Percentiles rank a stretch among this genome's conserved stretches.
Conservation (phyloP, 1,140 invertebrate species). For the Dreissena rostriformis region DNA sequence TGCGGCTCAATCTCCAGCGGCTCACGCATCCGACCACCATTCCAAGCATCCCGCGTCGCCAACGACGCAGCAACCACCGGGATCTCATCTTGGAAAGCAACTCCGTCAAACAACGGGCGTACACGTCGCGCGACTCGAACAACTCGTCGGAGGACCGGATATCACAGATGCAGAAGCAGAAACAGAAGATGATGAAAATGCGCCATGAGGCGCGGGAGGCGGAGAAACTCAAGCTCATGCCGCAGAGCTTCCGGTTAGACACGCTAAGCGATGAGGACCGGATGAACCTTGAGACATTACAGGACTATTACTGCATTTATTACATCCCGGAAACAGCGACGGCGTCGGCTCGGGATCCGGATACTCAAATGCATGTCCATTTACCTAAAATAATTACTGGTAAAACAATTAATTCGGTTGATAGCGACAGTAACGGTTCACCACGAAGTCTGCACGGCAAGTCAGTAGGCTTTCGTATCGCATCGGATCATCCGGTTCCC, state of each 20-base stretch:
- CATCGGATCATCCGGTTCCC: constrained; percentile 26
- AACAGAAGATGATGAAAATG: constrained; percentile 48
- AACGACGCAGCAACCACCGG: constrained; percentile 26
- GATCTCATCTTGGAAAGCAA: constrained; percentile 53
- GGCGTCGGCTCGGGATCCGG: constrained; percentile 31
- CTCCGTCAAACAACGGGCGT: constrained; percentile 14
- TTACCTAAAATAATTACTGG: constrained; percentile 23
- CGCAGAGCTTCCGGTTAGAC: constrained; percentile 57
- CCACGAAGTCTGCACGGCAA: neutral
- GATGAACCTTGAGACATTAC: constrained; percentile 67
- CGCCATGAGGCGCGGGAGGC: constrained; percentile 18
- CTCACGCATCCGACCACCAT: constrained; percentile 50
- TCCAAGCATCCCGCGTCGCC: constrained; percentile 38
- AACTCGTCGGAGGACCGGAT: constrained; percentile 49
- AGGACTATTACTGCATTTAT: constrained; percentile 70
- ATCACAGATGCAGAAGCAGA: constrained; percentile 43
- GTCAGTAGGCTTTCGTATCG: constrained; percentile 4
- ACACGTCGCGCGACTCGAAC: constrained; percentile 21
- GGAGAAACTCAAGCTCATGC: constrained; percentile 48
- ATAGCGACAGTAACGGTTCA: constrained; percentile 19
- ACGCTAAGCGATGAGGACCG: constrained; percentile 61
- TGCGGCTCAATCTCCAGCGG: constrained; percentile 68
- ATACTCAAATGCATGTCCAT: constrained; percentile 27
- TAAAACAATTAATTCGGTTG: constrained; percentile 12
- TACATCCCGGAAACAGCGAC: constrained; percentile 64